Evolutionary conservation across 2,797 vertebrate species (phyloP).

Genomic region (Potorous gilbertii): DNA sequence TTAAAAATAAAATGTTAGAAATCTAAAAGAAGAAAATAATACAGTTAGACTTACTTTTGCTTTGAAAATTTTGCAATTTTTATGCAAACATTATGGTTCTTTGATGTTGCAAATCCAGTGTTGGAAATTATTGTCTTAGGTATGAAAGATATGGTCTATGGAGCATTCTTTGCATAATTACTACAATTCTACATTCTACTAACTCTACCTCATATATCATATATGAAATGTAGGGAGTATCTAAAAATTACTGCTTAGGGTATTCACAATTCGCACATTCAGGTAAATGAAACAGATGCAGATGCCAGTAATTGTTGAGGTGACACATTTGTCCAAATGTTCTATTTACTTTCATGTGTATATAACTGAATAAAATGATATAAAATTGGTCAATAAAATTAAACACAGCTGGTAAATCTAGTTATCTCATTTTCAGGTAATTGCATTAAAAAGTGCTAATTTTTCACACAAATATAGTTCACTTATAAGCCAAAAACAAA

Average conservation of each 20-base stretch:
- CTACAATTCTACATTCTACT: not conserved
- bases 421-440: constrained; percentile 12
- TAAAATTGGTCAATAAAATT: not conserved
- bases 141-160: not conserved
- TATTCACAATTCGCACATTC: not conserved
- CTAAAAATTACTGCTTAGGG: not conserved
- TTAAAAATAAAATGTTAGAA: not conserved
- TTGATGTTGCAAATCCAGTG: not conserved
- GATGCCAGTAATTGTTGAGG: not conserved
- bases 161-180: not conserved
- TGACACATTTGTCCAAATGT: not conserved
- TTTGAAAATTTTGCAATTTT: not conserved
- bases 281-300: not conserved
- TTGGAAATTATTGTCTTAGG: not conserved
- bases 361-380: not conserved
- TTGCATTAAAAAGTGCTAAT: not conserved
- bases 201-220: not conserved
- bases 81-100: too few species aligned
- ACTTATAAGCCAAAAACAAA: not conserved
- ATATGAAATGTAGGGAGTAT: not conserved
- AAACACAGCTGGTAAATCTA: not conserved
- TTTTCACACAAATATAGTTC: constrained; percentile 17
- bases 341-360: not conserved
- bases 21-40: not conserved
- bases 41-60: not conserved